Conservation (phyloP, 1,140 invertebrate species). For the Ostrea denselamellosa region DNA sequence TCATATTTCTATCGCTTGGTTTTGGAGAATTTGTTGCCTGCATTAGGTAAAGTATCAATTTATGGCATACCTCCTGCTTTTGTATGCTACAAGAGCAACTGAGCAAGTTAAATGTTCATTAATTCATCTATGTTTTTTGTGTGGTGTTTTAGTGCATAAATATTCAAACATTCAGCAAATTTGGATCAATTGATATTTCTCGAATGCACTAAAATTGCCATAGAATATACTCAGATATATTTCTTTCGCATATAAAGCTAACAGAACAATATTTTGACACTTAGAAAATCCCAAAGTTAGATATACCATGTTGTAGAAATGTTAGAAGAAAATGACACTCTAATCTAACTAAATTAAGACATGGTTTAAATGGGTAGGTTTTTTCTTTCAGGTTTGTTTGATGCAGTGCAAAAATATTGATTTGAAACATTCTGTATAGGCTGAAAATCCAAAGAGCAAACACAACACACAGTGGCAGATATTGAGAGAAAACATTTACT, state of each 20-base stretch:
- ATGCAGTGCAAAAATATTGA: slow-evolving; percentile 14
- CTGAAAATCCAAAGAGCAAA: neutral
- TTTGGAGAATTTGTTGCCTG: neutral
- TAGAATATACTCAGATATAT: neutral
- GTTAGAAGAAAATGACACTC: neutral
- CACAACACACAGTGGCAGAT: neutral
- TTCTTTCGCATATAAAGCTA: neutral
- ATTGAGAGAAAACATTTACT: neutral
- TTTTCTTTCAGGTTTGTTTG: neutral
- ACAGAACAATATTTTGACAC: neutral
- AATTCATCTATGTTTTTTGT: neutral
- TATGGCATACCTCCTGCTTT: neutral
- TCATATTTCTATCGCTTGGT: neutral
- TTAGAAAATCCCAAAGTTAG: neutral
- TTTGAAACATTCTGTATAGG: neutral
- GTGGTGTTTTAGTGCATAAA: neutral
- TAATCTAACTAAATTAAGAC: neutral
- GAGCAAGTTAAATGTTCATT: neutral
- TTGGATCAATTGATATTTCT: neutral
- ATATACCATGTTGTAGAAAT: neutral
- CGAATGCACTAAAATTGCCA: neutral
- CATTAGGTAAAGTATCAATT: neutral
- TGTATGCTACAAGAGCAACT: neutral
- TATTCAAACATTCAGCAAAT: neutral
- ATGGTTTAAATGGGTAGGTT: neutral